Conservation (phyloP, 1,140 invertebrate species). For the Neocloeon triangulifer region DNA sequence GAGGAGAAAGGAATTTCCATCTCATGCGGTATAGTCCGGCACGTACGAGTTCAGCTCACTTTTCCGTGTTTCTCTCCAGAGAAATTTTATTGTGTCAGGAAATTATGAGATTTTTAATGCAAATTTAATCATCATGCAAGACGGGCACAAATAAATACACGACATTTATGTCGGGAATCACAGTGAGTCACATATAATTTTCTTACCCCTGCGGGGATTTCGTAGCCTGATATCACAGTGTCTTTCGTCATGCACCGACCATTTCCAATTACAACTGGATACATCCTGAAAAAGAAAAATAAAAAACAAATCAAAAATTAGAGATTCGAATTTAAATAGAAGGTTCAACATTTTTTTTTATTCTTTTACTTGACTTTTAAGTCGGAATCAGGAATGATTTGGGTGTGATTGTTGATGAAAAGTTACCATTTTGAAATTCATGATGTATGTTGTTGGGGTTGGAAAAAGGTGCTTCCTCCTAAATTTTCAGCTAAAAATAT, state of each 20-base stretch:
- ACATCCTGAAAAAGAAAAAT: constrained; percentile 35
- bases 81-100: no score
- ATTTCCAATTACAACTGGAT: constrained; percentile 71
- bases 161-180: constrained; percentile 1
- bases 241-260: constrained; percentile 56
- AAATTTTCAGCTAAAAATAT: no score
- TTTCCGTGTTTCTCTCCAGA: no score
- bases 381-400: not conserved
- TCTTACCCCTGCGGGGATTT: constrained; percentile 69
- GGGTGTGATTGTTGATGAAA: no score
- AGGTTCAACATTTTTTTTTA: not conserved
- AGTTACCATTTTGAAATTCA: no score
- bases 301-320: constrained; percentile 1
- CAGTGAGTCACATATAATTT: constrained; percentile 2
- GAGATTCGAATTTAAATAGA: no score
- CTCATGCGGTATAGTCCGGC: no score
- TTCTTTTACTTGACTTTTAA: not conserved
- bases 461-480: no score
- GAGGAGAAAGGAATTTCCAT: no score
- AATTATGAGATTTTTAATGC: no score
- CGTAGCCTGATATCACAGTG: constrained; percentile 54
- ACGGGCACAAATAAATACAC: constrained; percentile 2
- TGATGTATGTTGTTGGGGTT: no score
- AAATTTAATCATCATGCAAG: not conserved
- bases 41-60: no score